Evolutionary conservation across 2,113 vertebrate species (phyloP).

Genomic region (Sceloporus tristichus): DNA sequence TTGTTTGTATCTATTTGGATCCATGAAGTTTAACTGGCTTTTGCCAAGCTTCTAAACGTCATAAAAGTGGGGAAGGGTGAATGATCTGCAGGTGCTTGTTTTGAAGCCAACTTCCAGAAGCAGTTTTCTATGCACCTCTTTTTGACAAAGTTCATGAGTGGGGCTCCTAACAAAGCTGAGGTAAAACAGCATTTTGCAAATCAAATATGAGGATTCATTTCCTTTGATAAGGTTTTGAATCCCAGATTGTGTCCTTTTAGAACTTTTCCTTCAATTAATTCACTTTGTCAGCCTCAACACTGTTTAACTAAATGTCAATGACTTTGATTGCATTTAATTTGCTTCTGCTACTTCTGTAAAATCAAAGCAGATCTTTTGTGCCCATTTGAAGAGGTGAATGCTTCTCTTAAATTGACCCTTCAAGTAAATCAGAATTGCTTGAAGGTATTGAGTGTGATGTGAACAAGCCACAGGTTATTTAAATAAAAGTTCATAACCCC

Average conservation of each 20-base stretch:
- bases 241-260: not conserved
- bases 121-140: not conserved
- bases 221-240: not conserved
- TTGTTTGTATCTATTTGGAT: not conserved
- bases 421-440: not conserved
- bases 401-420: not conserved
- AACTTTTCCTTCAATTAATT: conserved; percentile 11
- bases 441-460: not conserved
- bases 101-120: not conserved
- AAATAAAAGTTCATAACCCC: conserved; percentile 10
- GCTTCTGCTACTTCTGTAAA: not conserved
- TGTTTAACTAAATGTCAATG: conserved; percentile 17
- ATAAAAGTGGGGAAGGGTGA: not conserved
- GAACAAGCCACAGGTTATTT: not conserved
- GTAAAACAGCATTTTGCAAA: not conserved
- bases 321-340: conserved; percentile 7
- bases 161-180: not conserved
- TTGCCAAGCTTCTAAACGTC: not conserved
- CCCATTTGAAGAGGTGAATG: not conserved
- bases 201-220: not conserved
- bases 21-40: not conserved
- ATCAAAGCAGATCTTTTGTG: not conserved
- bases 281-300: not conserved
- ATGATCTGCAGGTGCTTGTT: not conserved
- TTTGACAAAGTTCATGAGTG: not conserved